These are phyloP conservation scores for Zapornia atra DNA, from an alignment of 2,113 vertebrate genomes.

Conservation along the genomic window DNA sequence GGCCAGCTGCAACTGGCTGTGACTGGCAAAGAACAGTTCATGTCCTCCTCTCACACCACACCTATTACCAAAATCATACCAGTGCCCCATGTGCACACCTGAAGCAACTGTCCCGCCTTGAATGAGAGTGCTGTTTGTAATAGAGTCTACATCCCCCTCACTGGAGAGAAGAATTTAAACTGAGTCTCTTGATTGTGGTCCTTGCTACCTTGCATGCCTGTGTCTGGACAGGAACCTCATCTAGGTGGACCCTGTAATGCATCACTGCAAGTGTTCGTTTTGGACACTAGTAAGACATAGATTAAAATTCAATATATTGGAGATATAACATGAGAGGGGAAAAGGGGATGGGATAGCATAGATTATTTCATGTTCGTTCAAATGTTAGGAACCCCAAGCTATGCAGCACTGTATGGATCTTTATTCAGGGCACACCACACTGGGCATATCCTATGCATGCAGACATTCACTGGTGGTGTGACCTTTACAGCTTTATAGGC, in stretches of 20 bases:
- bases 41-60: neutral
- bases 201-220: neutral
- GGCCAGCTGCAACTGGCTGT: neutral
- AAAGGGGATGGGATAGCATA: neutral
- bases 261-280: neutral
- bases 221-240: neutral
- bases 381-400: fast-evolving
- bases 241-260: neutral
- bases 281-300: neutral
- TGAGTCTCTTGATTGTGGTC: neutral
- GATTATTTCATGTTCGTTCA: neutral
- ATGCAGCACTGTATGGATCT: neutral
- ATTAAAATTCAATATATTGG: neutral
- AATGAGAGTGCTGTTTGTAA: neutral
- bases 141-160: neutral
- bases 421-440: neutral
- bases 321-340: neutral
- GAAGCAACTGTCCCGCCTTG: neutral
- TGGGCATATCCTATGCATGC: neutral
- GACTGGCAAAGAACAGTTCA: neutral
- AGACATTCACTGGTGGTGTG: neutral
- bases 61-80: neutral
- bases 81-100: neutral
- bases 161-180: neutral
- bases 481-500: neutral